A percentile compares a stretch with the other conserved stretches of the same genome.
These are phyloP conservation scores for Lepidocyrtoides sp. DNA, from an alignment of 2,888 invertebrate species.

Conservation along the genomic window DNA sequence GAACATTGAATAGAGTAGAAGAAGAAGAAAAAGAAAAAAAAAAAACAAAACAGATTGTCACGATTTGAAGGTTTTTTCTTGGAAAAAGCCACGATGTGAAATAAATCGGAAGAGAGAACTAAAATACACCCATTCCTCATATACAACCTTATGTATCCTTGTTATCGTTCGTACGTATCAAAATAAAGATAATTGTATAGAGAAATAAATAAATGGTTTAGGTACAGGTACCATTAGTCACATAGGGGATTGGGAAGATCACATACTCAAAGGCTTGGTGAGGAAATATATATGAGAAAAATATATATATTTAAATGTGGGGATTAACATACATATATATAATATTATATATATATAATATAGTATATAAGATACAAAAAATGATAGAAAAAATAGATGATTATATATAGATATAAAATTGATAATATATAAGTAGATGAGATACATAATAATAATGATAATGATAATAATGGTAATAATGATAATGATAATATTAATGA, in stretches of 20 bases:
- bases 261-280: slow-evolving; percentile 67
- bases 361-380: slow-evolving; percentile 48
- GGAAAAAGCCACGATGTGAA: slow-evolving; percentile 1
- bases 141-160: slow-evolving; percentile 2
- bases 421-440: slow-evolving; percentile 40
- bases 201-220: not conserved
- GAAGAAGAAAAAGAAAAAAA: not conserved
- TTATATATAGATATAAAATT: slow-evolving; percentile 52
- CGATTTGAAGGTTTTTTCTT: not conserved
- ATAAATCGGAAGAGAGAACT: slow-evolving; percentile 51
- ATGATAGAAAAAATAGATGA: slow-evolving; percentile 47
- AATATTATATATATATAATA: slow-evolving; percentile 52
- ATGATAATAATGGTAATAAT: not conserved
- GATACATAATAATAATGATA: slow-evolving; percentile 37
- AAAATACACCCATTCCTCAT: slow-evolving; percentile 75
- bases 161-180: slow-evolving; percentile 52
- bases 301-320: slow-evolving; percentile 61
- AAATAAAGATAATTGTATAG: not conserved
- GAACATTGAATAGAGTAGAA: not conserved
- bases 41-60: not conserved
- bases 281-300: slow-evolving; percentile 61
- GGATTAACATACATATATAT: slow-evolving; percentile 71
- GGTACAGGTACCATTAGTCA: slow-evolving; percentile 64
- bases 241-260: slow-evolving; percentile 65
- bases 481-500: slow-evolving; percentile 3